Conservation (phyloP, 2,888 invertebrate species). For the Stramonita haemastoma region DNA sequence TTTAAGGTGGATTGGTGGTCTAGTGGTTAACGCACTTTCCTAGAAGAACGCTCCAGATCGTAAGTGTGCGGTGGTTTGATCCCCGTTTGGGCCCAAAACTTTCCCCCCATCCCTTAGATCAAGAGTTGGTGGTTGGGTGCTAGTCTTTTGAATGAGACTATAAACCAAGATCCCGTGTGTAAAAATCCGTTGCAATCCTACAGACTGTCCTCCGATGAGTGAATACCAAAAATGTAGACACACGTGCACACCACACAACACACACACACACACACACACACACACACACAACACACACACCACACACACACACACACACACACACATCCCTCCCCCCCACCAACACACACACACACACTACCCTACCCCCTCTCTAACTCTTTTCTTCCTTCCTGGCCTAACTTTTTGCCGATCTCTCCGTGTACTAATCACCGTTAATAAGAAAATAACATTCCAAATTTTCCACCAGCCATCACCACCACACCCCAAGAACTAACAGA, state of each 20-base stretch:
- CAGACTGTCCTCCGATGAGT: not conserved
- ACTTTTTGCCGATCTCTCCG: not conserved
- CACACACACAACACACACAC: constrained; percentile 8
- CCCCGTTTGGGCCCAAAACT: no score
- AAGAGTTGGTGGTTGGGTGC: no score
- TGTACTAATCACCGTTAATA: not conserved
- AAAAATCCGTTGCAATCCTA: not conserved
- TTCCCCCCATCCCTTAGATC: no score
- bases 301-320: constrained; percentile 11
- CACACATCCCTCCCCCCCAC: no score
- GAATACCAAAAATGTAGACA: not conserved
- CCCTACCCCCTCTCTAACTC: not conserved
- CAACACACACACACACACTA: no score
- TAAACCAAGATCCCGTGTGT: no score
- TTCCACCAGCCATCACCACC: not conserved
- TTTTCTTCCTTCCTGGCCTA: not conserved
- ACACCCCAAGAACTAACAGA: not conserved
- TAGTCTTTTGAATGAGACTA: no score
- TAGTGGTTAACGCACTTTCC: no score
- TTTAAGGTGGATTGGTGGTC: no score
- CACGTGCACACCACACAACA: not conserved
- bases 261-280: not conserved
- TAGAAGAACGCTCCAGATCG: no score
- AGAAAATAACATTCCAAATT: not conserved
- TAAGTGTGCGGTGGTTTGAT: no score